phyloP scores from a whole-genome alignment of 2,797 vertebrate species.

The Ctenopoma multispine region DNA sequence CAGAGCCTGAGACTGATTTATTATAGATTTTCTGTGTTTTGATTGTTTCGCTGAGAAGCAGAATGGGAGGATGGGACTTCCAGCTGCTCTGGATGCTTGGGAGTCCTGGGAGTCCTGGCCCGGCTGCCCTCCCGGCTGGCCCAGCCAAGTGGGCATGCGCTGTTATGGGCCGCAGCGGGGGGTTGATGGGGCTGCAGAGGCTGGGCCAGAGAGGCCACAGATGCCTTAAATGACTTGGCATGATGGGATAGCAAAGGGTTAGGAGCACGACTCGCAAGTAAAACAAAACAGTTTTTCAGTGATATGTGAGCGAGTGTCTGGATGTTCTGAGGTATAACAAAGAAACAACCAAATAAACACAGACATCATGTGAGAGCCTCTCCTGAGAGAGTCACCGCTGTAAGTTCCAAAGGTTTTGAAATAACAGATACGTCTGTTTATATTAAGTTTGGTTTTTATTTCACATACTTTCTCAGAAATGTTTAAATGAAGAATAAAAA shows the following conservation, averaged over 20 bases:
- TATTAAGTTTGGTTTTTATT: background rate
- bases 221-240: constrained; percentile 85
- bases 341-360: background rate
- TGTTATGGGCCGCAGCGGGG: constrained; percentile 76
- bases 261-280: constrained; percentile 73
- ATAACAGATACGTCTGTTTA: background rate
- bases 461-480: background rate
- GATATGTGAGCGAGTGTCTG: constrained; percentile 53
- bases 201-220: constrained; percentile 82
- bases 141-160: constrained; percentile 77
- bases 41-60: constrained; percentile 78
- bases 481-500: too few species aligned
- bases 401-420: background rate
- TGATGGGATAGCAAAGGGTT: constrained; percentile 78
- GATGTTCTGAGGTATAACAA: constrained; percentile 45
- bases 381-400: background rate
- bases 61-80: constrained; percentile 77
- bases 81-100: constrained; percentile 78
- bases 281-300: constrained; percentile 76
- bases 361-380: constrained; percentile 5
- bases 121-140: constrained; percentile 77
- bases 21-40: constrained; percentile 79
- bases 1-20: constrained; percentile 72
- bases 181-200: constrained; percentile 82
- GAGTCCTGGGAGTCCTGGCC: constrained; percentile 79